Percentiles rank a stretch among this genome's conserved stretches.
Conservation (phyloP, 2,797 vertebrate genomes). For the Distichodus sexfasciatus region DNA sequence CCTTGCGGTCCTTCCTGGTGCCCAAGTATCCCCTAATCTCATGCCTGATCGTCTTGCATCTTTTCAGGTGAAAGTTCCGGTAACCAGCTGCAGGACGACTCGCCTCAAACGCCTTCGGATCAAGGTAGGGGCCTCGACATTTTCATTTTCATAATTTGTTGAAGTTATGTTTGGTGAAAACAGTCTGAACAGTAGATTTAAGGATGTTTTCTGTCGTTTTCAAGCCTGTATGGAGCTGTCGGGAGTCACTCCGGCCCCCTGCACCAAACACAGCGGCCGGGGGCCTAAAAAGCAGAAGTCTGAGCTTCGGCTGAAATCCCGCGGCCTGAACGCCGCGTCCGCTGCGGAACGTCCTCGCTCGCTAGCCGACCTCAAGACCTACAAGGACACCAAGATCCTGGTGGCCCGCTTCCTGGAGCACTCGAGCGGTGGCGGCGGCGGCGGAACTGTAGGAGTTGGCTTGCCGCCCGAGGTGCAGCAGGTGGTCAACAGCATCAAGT, state of each 20-base stretch:
- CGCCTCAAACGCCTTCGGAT: slow-evolving; percentile 68
- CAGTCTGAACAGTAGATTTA: slow-evolving; percentile 38
- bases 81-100: slow-evolving; percentile 68
- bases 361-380: slow-evolving; percentile 89
- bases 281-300: slow-evolving; percentile 75
- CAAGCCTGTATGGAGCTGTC: slow-evolving; percentile 40
- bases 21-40: too few species aligned
- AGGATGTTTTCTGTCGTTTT: neutral
- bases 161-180: neutral
- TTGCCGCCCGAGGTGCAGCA: slow-evolving; percentile 89
- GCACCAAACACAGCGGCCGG: slow-evolving; percentile 62
- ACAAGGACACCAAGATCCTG: slow-evolving; percentile 90
- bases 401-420: slow-evolving; percentile 96
- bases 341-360: slow-evolving; percentile 82
- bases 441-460: too few species aligned
- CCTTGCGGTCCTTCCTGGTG: too few species aligned
- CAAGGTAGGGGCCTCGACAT: slow-evolving; percentile 66
- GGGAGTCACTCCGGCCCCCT: slow-evolving; percentile 4
- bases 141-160: slow-evolving; percentile 41
- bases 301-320: slow-evolving; percentile 72
- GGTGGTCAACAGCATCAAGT: slow-evolving; percentile 87
- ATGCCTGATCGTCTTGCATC: too few species aligned
- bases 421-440: slow-evolving; percentile 85
- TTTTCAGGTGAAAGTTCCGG: slow-evolving; percentile 74
- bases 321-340: slow-evolving; percentile 64